phyloP scores from a whole-genome alignment of 2,113 vertebrate genomes.

The Nothoprocta pentlandii region DNA sequence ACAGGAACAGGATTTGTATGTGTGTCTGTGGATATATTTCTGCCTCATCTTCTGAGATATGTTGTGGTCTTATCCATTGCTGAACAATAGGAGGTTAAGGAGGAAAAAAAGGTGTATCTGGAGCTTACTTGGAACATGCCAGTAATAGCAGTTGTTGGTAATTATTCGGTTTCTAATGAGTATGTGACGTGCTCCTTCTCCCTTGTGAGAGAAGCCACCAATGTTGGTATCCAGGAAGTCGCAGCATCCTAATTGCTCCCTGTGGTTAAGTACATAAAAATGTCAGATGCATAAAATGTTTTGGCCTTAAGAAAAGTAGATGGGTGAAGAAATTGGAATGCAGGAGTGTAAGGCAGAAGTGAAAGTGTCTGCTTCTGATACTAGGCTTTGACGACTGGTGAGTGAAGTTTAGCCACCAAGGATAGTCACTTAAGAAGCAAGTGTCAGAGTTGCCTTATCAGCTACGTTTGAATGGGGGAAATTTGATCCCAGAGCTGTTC shows the following conservation, averaged over 20 bases:
- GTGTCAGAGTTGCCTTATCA: background rate
- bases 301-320: background rate
- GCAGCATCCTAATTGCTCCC: conserved; percentile 42
- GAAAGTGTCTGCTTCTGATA: background rate
- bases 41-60: background rate
- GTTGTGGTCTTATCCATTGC: conserved; percentile 21
- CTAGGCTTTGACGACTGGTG: background rate
- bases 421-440: accelerated
- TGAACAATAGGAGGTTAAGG: conserved; percentile 31
- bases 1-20: background rate
- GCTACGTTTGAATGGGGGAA: background rate
- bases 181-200: conserved; percentile 19
- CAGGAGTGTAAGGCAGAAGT: background rate
- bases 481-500: background rate
- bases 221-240: conserved; percentile 47
- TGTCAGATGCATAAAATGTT: conserved; percentile 38
- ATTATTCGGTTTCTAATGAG: background rate
- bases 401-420: background rate
- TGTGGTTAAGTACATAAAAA: conserved; percentile 45
- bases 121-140: conserved; percentile 26
- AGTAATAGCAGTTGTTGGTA: conserved; percentile 59
- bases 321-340: background rate
- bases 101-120: conserved; percentile 14
- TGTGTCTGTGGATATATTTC: background rate
- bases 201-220: conserved; percentile 26